A percentile compares a stretch with the other conserved stretches of the same genome.
Evolutionary conservation across 2,113 vertebrate species (phyloP).

Genomic region (Riparia riparia): DNA sequence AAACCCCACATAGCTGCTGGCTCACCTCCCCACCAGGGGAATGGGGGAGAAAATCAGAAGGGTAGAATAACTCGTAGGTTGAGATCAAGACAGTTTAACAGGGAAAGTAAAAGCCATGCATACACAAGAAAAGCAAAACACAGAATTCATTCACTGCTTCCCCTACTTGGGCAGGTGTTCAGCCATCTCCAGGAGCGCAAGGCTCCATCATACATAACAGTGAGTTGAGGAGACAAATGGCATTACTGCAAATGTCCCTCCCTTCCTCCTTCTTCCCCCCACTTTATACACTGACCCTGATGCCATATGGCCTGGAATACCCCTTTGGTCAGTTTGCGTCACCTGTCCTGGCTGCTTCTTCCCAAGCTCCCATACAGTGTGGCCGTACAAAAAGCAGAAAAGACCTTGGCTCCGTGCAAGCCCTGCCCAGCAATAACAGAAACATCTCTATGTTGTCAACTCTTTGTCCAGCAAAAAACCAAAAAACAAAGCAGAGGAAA

Average conservation of each 20-base stretch:
- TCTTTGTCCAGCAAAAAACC: neutral
- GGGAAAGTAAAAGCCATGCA: neutral
- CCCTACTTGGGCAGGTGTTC: neutral
- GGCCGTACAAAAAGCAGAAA: fast-evolving
- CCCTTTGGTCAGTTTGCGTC: neutral
- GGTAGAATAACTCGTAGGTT: neutral
- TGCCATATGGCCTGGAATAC: too few relatives aligned
- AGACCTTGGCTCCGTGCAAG: neutral
- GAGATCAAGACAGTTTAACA: neutral
- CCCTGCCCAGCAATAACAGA: neutral
- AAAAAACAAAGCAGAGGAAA: neutral
- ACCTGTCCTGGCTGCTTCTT: neutral
- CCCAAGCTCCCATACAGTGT: fast-evolving
- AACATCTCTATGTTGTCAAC: neutral
- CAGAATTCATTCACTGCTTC: neutral
- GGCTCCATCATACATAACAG: fast-evolving
- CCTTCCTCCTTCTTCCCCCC: neutral
- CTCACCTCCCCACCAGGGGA: fast-evolving
- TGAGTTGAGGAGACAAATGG: fast-evolving
- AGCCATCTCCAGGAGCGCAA: neutral
- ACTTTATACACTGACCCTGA: neutral
- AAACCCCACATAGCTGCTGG: fast-evolving
- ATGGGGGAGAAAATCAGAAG: neutral
- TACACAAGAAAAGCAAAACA: neutral
- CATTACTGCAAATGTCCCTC: neutral